These are phyloP conservation scores for Hermaeophaga mercurialis DNA, from an alignment of 2,888 invertebrate genomes.

Conservation along the genomic window DNA sequence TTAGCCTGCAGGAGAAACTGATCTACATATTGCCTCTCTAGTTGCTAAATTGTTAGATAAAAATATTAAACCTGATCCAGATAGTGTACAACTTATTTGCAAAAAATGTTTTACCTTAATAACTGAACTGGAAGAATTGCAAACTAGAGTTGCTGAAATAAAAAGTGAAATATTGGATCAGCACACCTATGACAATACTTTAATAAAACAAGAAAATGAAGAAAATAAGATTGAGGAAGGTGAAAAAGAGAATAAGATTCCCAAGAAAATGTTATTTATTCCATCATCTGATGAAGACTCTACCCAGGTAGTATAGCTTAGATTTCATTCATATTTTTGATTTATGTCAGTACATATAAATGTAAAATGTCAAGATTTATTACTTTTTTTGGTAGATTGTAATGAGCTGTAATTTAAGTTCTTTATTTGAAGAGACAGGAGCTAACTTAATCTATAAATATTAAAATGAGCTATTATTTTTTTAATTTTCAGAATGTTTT, in stretches of 20 bases:
- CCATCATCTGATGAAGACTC: slow-evolving; percentile 55
- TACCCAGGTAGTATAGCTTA: slow-evolving; percentile 25
- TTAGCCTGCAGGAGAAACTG: slow-evolving; percentile 5
- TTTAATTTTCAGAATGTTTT: too few relatives aligned
- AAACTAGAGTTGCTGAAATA: slow-evolving; percentile 59
- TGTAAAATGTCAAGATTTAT: too few relatives aligned
- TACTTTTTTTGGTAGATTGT: too few relatives aligned
- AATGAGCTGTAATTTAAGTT: too few relatives aligned
- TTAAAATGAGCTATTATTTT: too few relatives aligned
- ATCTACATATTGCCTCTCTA: slow-evolving; percentile 27
- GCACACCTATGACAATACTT: slow-evolving; percentile 44
- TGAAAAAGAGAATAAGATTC: slow-evolving; percentile 44
- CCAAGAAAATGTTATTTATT: slow-evolving; percentile 54
- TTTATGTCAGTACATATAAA: too few relatives aligned
- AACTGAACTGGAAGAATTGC: slow-evolving; percentile 66
- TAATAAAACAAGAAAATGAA: slow-evolving; percentile 48
- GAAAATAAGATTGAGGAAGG: slow-evolving; percentile 49
- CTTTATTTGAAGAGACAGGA: too few relatives aligned
- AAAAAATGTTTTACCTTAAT: slow-evolving; percentile 70
- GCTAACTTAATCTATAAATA: too few relatives aligned
- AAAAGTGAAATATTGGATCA: slow-evolving; percentile 58
- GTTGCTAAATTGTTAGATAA: slow-evolving; percentile 59
- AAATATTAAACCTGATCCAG: slow-evolving; percentile 60
- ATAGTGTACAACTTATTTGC: slow-evolving; percentile 66
- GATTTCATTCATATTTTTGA: too few relatives aligned